Evolutionary conservation across 2,797 vertebrate species (phyloP).

Genomic region (Halcyon smyrnensis): DNA sequence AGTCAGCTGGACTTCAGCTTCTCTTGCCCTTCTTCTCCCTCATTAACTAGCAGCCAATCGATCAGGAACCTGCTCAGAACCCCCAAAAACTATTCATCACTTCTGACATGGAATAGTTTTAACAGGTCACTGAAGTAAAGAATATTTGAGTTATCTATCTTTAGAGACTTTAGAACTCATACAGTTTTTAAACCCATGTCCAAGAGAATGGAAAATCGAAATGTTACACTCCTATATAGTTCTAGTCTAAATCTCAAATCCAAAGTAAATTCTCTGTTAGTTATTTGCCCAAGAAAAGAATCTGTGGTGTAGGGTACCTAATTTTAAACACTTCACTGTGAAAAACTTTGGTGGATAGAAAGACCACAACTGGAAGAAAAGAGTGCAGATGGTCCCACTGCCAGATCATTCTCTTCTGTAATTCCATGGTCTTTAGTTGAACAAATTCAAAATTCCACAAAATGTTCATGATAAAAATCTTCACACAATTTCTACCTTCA

Average conservation of each 20-base stretch:
- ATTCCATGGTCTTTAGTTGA: background rate
- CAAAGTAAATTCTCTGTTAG: background rate
- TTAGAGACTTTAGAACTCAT: constrained; percentile 29
- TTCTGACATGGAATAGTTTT: constrained; percentile 65
- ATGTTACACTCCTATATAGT: background rate
- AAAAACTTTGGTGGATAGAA: background rate
- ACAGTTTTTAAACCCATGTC: background rate
- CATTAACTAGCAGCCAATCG: constrained; percentile 73
- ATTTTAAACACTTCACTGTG: background rate
- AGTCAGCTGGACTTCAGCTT: constrained; percentile 64
- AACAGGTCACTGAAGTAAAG: constrained; percentile 62
- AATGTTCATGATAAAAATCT: background rate
- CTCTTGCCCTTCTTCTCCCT: constrained; percentile 58
- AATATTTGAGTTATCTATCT: constrained; percentile 55
- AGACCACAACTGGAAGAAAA: background rate
- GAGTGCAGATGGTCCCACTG: background rate
- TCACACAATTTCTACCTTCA: background rate
- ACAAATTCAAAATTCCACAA: background rate
- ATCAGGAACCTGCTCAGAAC: constrained; percentile 75
- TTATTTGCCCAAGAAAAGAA: background rate
- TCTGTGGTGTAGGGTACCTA: background rate
- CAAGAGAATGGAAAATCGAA: background rate
- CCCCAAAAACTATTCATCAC: constrained; percentile 78
- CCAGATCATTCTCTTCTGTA: background rate
- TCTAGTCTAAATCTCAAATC: background rate